Base-by-base conservation (phyloP, 2,888 invertebrate species). In the Hydroisotoma schaefferi region DNA sequence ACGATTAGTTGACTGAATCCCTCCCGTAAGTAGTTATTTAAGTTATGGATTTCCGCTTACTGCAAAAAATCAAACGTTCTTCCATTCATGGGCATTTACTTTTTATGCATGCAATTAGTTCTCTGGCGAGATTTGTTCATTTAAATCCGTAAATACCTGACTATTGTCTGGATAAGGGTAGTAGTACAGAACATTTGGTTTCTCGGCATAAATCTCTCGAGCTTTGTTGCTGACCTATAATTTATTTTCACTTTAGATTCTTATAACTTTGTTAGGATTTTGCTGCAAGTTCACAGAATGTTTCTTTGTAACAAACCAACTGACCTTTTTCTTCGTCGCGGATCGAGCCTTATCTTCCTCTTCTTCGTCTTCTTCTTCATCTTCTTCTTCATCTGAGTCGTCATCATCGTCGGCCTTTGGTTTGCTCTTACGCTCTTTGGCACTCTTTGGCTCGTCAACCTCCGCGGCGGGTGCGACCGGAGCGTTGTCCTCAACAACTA, bases 131-230 rank as follows among this genome's bases (percentile, higher is more conserved):
- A n/a, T n/a, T n/a, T n/a, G n/a, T n/a, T n/a, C n/a, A n/a, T n/a
- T n/a, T n/a, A n/a, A n/a, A n/a, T n/a, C n/a, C 15, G 33, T 33
- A 38, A 47, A 61, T 57, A 64, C 69, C 59, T 65, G 68, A 56
- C 63, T 64, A 48, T 67, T 64, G 48, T 67, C 67, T 56, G 70
- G 70, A 63, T 68, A 68, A 40, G 72, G 72, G 57, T 72, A 72
- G 59, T 72, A 72, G 58, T 71, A 71, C 49, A 72, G 65, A 38
- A 72, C 68, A 54, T 65, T 65, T 49, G 65, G 61, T 47, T 64
- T 64, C 38, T 66, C 65, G 28, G 49, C 44, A 47, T 61, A 61
- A 6, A 61, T 59, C 44, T 61, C 61, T 40, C 67, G 64, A 20
- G 67, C 62, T 56, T 68, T n/a, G n/a, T n/a, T 61, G 61, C 71